Percentiles rank a stretch among this genome's conserved stretches.
Evolutionary conservation across 2,113 vertebrate genomes (phyloP).

Genomic region (Melanerpes aurifrons): DNA sequence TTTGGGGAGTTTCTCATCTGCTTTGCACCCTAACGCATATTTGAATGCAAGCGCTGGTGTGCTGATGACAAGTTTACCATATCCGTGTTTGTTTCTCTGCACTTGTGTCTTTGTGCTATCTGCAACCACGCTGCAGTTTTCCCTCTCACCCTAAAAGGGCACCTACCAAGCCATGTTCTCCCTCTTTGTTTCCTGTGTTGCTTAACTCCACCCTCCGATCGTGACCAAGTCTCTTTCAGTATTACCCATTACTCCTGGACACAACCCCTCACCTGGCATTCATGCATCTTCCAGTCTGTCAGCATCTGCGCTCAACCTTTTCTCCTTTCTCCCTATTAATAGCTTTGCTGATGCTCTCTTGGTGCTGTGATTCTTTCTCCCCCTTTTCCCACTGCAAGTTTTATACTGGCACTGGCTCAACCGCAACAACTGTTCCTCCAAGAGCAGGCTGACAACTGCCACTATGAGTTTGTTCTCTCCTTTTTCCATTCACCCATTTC

Average conservation of each 20-base stretch:
- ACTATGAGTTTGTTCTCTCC: conserved; percentile 66
- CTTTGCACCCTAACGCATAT: background rate
- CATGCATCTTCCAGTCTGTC: background rate
- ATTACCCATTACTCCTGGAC: background rate
- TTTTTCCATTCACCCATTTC: conserved; percentile 57
- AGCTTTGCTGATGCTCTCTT: conserved; percentile 8
- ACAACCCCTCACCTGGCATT: background rate
- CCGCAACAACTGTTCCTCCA: conserved; percentile 62
- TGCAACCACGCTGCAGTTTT: background rate
- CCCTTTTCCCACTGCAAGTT: conserved; percentile 43
- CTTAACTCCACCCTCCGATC: background rate
- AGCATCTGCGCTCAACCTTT: background rate
- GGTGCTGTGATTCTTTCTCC: conserved; percentile 13
- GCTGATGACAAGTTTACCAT: background rate
- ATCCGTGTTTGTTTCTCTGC: background rate
- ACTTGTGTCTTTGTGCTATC: background rate
- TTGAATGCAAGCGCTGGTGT: background rate
- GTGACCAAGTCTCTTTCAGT: background rate
- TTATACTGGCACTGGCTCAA: conserved; percentile 58
- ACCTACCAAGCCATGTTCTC: background rate
- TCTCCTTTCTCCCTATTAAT: background rate
- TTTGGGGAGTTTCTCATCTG: background rate
- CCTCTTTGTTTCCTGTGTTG: background rate
- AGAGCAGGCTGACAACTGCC: conserved; percentile 68
- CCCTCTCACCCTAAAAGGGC: background rate